A percentile compares a stretch with the other conserved stretches of the same genome.
phyloP scores from a whole-genome alignment of 2,888 invertebrate species.

The Physocephala rufipes region DNA sequence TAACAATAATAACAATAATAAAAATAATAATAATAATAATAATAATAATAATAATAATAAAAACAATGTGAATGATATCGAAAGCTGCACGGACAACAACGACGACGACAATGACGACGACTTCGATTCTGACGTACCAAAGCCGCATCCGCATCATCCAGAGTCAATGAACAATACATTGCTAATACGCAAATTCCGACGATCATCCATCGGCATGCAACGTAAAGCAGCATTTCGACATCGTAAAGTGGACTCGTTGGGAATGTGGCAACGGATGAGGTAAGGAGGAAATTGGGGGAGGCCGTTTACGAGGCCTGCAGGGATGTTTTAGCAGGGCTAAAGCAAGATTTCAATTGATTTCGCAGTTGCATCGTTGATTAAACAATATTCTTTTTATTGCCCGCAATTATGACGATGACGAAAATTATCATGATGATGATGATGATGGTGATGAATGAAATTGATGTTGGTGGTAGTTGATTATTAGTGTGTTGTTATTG shows the following conservation, averaged over 20 bases:
- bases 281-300: slow-evolving; percentile 33
- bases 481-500: too few relatives aligned
- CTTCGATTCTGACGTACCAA: slow-evolving; percentile 37
- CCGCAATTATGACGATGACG: too few relatives aligned
- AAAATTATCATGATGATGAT: too few relatives aligned
- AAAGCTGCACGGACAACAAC: slow-evolving; percentile 19
- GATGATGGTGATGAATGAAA: too few relatives aligned
- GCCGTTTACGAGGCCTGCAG: too few relatives aligned
- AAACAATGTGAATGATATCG: slow-evolving; percentile 30
- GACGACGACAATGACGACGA: slow-evolving; percentile 31
- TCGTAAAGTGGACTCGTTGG: slow-evolving; percentile 61
- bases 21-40: slow-evolving; percentile 34
- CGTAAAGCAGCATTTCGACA: slow-evolving; percentile 62
- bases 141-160: slow-evolving; percentile 11
- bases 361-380: background rate
- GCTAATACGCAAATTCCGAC: slow-evolving; percentile 53
- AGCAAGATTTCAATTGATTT: background rate
- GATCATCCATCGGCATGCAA: slow-evolving; percentile 61
- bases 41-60: slow-evolving; percentile 22
- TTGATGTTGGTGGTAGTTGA: too few relatives aligned
- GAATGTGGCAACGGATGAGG: slow-evolving; percentile 60
- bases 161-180: slow-evolving; percentile 30
- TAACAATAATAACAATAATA: slow-evolving; percentile 33
- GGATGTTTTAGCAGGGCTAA: background rate
- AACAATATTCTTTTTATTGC: background rate